A percentile compares a stretch with the other conserved stretches of the same genome.
phyloP scores from a whole-genome alignment of 1,140 invertebrate genomes.

The Venturia canescens region DNA sequence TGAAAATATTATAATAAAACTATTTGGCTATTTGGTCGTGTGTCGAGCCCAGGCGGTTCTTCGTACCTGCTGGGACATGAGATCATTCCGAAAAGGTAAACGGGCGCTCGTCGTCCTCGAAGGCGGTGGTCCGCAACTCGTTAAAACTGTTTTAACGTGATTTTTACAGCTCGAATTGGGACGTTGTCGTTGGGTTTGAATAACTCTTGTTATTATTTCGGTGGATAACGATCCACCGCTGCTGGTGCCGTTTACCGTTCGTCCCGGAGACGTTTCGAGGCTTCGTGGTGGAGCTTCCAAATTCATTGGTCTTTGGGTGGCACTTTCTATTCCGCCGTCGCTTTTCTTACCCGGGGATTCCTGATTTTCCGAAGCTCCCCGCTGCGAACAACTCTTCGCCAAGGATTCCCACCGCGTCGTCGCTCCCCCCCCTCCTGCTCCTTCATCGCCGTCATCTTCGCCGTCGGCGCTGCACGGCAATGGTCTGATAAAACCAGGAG shows the following conservation, averaged over 20 bases:
- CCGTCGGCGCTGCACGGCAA: slow-evolving; percentile 74
- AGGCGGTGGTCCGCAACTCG: slow-evolving; percentile 78
- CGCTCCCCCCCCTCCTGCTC: too few relatives aligned
- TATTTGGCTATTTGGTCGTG: slow-evolving; percentile 86
- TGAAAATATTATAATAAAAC: slow-evolving; percentile 13
- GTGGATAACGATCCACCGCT: too few relatives aligned
- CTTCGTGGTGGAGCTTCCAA: slow-evolving; percentile 70
- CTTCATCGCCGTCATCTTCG: slow-evolving; percentile 20
- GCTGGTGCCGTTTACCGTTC: too few relatives aligned
- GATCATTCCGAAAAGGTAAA: slow-evolving; percentile 87
- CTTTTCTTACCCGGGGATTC: background rate
- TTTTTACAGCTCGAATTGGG: slow-evolving; percentile 52
- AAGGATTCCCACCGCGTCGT: too few relatives aligned
- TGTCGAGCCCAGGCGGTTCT: slow-evolving; percentile 89
- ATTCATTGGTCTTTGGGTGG: slow-evolving; percentile 45
- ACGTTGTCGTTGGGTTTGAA: slow-evolving; percentile 27
- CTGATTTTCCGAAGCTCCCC: background rate
- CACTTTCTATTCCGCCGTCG: slow-evolving; percentile 48
- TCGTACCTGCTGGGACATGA: slow-evolving; percentile 89
- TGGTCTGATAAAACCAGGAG: slow-evolving; percentile 81
- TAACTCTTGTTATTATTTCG: too few relatives aligned
- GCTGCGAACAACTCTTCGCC: too few relatives aligned
- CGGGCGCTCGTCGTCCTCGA: slow-evolving; percentile 90
- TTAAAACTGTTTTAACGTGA: slow-evolving; percentile 64
- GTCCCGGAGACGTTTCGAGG: too few relatives aligned